Base-by-base conservation (phyloP, 1,140 invertebrate species). In the Fopius arisanus region DNA sequence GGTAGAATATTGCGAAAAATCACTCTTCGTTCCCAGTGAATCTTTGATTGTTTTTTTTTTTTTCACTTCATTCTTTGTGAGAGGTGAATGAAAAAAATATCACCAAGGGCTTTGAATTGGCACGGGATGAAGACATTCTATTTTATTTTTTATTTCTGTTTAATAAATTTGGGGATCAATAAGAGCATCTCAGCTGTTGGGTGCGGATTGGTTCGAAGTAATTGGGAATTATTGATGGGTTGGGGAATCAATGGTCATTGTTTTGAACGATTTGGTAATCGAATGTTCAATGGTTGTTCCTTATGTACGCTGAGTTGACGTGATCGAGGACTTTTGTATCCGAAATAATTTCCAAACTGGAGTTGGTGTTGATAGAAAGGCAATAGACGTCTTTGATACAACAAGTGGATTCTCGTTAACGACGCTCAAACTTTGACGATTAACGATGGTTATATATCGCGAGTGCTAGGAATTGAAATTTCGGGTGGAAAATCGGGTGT, bases 301-400 rank as follows among this genome's bases (percentile, higher is more conserved):
- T 37, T 37, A 37, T 37, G 33, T 37, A 37, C 33, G 14, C 6
- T 48, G 5, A n/a, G 9, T 16, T 1, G 16, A 12, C 7, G 43
- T 5, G 43, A 12, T 48, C 43, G 16, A 4, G n/a, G 23, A 59
- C 23, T 28, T 59, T 59, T 21, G 43, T 19, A 3, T 14, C 23
- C 14, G 2, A 14, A 6, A 19, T 6, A 59, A 59, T 59, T 59
- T 26, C 23, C 6, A 26, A 59, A 14, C 19, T 12, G 26, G 10
- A 59, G 21, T 23, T 19, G 12, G 23, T 26, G 23, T 23, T 28
- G 19, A 12, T 21, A 23, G 23, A 59, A 26, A 59, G 2, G 14
- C 43, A 48, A 48, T 16, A 48, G 43, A 59, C 54, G 23, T 59
- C 54, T 59, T 59, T 59, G 54, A 26, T 59, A 59, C 54, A 59